A percentile compares a stretch with the other conserved stretches of the same genome.
phyloP scores from a whole-genome alignment of 35 echinoderm and acorn worm genomes.

The Diadema setosum region DNA sequence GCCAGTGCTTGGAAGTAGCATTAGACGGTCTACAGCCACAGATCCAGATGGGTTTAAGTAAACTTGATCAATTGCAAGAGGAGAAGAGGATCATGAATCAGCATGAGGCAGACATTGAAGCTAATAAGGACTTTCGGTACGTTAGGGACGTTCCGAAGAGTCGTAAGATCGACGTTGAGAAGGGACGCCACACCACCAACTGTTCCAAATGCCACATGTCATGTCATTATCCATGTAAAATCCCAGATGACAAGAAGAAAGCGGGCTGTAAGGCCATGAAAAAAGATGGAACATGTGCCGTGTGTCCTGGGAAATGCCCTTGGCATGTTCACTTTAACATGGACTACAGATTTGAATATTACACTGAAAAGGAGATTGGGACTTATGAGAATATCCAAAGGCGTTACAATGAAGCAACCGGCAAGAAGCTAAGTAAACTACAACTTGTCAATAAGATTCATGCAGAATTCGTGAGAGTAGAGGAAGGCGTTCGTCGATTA shows the following conservation, averaged over 20 bases:
- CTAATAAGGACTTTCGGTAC: constrained; percentile 47
- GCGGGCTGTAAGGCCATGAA: too few relatives aligned
- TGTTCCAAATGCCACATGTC: constrained; percentile 29
- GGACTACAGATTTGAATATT: not conserved
- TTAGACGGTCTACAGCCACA: constrained; percentile 21
- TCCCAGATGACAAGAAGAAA: too few relatives aligned
- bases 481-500: not conserved
- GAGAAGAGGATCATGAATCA: constrained; percentile 12
- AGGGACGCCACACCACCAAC: constrained; percentile 34
- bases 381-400: not conserved
- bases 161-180: not conserved
- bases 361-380: not conserved
- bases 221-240: constrained; percentile 31
- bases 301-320: not conserved
- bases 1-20: constrained; percentile 14
- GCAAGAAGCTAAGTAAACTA: not conserved
- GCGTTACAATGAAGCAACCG: not conserved
- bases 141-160: not conserved
- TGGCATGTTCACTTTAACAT: not conserved
- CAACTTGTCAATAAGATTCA: not conserved
- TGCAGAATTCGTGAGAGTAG: not conserved
- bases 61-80: constrained; percentile 37
- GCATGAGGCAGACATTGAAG: too few relatives aligned
- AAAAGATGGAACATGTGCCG: too few relatives aligned
- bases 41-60: constrained; percentile 21